phyloP scores from a whole-genome alignment of 2,113 vertebrate species.

The Acanthisitta chloris region DNA sequence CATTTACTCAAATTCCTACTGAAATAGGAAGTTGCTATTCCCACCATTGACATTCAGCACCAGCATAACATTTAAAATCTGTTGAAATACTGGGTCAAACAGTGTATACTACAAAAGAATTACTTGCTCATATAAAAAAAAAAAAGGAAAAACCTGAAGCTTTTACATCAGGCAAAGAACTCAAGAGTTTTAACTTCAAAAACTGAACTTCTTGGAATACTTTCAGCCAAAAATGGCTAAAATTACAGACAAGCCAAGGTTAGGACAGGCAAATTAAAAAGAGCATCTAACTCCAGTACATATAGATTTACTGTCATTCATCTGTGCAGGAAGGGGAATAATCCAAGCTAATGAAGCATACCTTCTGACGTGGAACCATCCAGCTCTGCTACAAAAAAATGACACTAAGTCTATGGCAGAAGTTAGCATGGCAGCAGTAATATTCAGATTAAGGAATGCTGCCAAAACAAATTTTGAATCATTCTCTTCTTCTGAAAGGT shows the following conservation, averaged over 20 bases:
- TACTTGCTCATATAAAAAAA: background rate
- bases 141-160: background rate
- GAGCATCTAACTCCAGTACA: background rate
- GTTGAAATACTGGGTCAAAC: background rate
- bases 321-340: conserved; percentile 30
- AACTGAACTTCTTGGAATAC: background rate
- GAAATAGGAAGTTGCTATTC: background rate
- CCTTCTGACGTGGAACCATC: conserved; percentile 30
- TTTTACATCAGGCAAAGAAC: background rate
- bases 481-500: conserved; percentile 20
- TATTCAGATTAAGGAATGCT: conserved; percentile 46
- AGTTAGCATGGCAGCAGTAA: conserved; percentile 15
- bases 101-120: background rate
- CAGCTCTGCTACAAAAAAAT: conserved; percentile 24
- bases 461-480: conserved; percentile 45
- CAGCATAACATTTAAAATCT: background rate
- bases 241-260: background rate
- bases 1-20: background rate
- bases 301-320: conserved; percentile 30
- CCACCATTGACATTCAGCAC: background rate
- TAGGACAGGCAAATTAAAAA: conserved; percentile 25
- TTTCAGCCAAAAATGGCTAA: background rate
- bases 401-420: conserved; percentile 18
- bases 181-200: background rate
- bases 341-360: conserved; percentile 54